Conservation (phyloP, 2,113 vertebrate species). For the Odontophorus gujanensis region DNA sequence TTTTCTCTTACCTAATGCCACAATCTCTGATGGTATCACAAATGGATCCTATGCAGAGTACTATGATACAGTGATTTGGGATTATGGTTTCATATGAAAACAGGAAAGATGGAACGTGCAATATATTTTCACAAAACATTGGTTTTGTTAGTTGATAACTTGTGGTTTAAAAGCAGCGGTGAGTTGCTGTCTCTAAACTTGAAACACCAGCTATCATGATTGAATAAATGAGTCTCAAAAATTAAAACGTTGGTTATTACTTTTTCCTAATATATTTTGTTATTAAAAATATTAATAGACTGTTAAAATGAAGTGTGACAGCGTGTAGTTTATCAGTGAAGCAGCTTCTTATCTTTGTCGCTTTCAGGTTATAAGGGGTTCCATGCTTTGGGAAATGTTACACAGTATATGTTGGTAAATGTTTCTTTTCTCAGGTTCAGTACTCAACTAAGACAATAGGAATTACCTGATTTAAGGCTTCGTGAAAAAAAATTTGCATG, state of each 20-base stretch:
- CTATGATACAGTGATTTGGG: conserved; percentile 12
- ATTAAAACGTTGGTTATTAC: background rate
- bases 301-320: background rate
- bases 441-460: background rate
- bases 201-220: background rate
- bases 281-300: background rate
- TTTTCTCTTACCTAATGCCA: conserved; percentile 28
- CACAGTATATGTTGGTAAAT: background rate
- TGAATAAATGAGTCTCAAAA: background rate
- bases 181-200: background rate
- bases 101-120: background rate
- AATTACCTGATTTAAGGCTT: background rate
- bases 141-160: background rate
- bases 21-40: background rate
- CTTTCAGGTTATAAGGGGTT: background rate
- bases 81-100: conserved; percentile 20
- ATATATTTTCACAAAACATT: background rate
- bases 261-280: background rate
- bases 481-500: background rate
- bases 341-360: background rate
- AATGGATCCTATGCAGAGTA: background rate
- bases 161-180: background rate
- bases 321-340: background rate
- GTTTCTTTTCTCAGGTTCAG: background rate
- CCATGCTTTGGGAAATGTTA: background rate